Evolutionary conservation across 2,113 vertebrate genomes (phyloP).

Genomic region (Ascaphus truei): DNA sequence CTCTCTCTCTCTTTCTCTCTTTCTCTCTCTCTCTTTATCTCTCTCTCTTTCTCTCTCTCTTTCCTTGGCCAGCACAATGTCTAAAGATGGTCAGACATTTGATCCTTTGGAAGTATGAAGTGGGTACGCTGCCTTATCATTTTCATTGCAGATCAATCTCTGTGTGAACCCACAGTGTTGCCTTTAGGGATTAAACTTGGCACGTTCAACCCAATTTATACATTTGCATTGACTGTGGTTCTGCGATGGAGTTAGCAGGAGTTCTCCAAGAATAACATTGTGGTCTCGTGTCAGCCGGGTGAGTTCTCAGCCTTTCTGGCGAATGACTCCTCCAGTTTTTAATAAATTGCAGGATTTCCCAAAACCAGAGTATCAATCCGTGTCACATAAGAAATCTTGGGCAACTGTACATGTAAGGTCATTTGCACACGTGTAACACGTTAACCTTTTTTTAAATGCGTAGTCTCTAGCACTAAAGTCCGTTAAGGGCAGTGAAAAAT

Average conservation of each 20-base stretch:
- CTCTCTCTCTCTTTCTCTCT: too few relatives aligned
- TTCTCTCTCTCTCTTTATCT: too few relatives aligned
- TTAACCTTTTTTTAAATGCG: background rate
- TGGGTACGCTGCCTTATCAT: too few relatives aligned
- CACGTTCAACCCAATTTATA: background rate
- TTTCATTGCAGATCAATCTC: too few relatives aligned
- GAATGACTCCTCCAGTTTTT: background rate
- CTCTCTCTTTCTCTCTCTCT: too few relatives aligned
- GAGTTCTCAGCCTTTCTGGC: background rate
- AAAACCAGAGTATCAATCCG: background rate
- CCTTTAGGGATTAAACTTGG: background rate
- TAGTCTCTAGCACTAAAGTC: background rate
- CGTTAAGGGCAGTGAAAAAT: background rate
- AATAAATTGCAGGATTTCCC: background rate
- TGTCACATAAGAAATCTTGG: background rate
- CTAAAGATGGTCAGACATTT: background rate
- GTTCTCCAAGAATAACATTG: constrained; percentile 11
- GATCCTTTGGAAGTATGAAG: background rate
- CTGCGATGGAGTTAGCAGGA: background rate
- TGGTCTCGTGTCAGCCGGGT: background rate
- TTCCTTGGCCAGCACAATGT: too few relatives aligned
- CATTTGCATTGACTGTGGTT: constrained; percentile 1
- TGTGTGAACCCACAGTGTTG: background rate
- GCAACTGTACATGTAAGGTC: background rate
- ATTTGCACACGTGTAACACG: background rate